Conservation (phyloP, 64 coral and sea anemone genomes). For the Catalaphyllia jardinei region DNA sequence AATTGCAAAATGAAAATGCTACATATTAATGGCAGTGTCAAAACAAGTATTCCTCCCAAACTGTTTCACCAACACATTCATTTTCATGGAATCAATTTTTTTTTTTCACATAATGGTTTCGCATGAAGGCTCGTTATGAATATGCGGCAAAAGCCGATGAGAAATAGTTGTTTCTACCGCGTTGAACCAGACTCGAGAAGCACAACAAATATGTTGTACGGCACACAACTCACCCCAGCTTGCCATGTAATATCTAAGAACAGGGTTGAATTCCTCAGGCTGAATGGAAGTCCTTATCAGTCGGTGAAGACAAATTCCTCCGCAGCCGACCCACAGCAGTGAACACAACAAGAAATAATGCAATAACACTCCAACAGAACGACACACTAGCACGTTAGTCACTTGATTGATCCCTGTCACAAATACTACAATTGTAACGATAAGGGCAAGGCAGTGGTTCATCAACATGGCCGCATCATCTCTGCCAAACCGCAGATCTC, state of each 20-base stretch:
- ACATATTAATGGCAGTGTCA: too few relatives aligned
- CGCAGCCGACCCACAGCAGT: conserved; percentile 91
- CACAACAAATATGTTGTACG: background rate
- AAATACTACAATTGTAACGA: conserved; percentile 82
- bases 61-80: too few relatives aligned
- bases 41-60: too few relatives aligned
- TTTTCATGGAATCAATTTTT: too few relatives aligned
- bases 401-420: conserved; percentile 77
- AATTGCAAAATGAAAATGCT: too few relatives aligned
- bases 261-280: conserved; percentile 90
- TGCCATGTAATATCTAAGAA: conserved; percentile 95
- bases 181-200: too few relatives aligned
- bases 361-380: conserved; percentile 71
- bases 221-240: conserved; percentile 87
- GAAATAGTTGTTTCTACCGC: too few relatives aligned
- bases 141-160: too few relatives aligned
- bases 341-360: conserved; percentile 92
- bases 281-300: conserved; percentile 70
- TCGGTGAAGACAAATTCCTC: conserved; percentile 76
- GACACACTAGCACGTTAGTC: conserved; percentile 72
- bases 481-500: conserved; percentile 83
- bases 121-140: too few relatives aligned
- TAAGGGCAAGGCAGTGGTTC: conserved; percentile 86
- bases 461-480: conserved; percentile 96
- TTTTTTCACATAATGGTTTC: too few relatives aligned